phyloP scores from a whole-genome alignment of 30 jellyfish, hydroid and myxozoan genomes.

The Chrysaora quinquecirrha region DNA sequence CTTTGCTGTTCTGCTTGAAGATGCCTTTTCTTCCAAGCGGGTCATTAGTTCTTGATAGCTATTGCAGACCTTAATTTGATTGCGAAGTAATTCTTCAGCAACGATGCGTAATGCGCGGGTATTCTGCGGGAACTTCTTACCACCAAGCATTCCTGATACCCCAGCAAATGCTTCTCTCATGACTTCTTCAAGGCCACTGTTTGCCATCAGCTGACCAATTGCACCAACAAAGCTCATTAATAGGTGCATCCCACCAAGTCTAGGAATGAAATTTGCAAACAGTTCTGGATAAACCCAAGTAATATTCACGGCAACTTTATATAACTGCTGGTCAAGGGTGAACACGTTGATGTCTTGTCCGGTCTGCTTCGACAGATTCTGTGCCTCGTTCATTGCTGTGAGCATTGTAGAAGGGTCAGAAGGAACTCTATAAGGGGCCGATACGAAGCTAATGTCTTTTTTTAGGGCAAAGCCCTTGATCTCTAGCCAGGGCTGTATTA shows the following conservation, averaged over 20 bases:
- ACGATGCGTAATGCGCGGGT: conserved; percentile 34
- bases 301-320: conserved; percentile 34
- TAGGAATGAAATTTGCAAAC: conserved; percentile 3
- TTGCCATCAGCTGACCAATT: conserved; percentile 30
- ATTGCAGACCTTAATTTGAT: background rate
- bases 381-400: conserved; percentile 32
- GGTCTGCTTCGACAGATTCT: background rate
- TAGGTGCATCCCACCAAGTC: conserved; percentile 62
- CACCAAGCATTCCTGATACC: conserved; percentile 35
- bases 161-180: conserved; percentile 30
- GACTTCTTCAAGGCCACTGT: conserved; percentile 5
- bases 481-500: conserved; percentile 23
- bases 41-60: background rate
- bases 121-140: conserved; percentile 45
- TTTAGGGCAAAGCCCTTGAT: conserved; percentile 17
- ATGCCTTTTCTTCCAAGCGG: background rate
- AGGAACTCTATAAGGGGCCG: conserved; percentile 30
- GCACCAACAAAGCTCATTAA: conserved; percentile 50
- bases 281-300: conserved; percentile 16
- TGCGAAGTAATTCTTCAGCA: conserved; percentile 19
- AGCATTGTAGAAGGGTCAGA: conserved; percentile 43
- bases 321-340: conserved; percentile 44
- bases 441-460: conserved; percentile 9
- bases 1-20: background rate
- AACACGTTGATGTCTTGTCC: background rate